These are phyloP conservation scores for Erynnis tages DNA, from an alignment of 2,888 invertebrate genomes.

Conservation along the genomic window DNA sequence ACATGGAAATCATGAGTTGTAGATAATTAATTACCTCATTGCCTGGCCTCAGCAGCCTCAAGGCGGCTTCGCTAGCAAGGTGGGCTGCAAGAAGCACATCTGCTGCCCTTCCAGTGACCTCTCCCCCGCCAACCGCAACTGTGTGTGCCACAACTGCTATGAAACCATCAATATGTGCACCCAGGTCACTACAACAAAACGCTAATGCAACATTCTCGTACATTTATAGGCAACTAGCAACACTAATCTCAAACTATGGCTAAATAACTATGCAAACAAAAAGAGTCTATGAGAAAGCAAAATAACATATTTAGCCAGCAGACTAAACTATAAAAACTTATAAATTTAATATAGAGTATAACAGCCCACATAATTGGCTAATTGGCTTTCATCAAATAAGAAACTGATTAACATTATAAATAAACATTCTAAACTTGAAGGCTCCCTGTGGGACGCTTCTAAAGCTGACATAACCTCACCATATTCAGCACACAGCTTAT, in stretches of 20 bases:
- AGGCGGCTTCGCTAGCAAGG: conserved; percentile 96
- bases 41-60: conserved; percentile 94
- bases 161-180: conserved; percentile 99
- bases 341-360: too few species aligned
- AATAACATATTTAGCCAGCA: too few species aligned
- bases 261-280: too few species aligned
- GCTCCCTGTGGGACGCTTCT: too few species aligned
- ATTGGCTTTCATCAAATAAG: too few species aligned
- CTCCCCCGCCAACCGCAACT: conserved; percentile 90
- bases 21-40: conserved; percentile 85
- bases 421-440: too few species aligned
- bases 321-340: too few species aligned
- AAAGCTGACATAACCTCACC: too few species aligned
- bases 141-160: conserved; percentile 99
- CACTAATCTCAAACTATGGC: too few species aligned
- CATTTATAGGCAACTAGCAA: neutral
- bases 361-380: too few species aligned
- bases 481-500: neutral
- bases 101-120: conserved; percentile 93
- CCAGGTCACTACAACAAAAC: conserved; percentile 89
- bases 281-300: too few species aligned
- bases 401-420: too few species aligned
- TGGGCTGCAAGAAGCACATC: conserved; percentile 98
- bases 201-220: conserved; percentile 17
- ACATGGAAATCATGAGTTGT: neutral